A percentile compares a stretch with the other conserved stretches of the same genome.
Evolutionary conservation across 1,140 invertebrate species (phyloP).

Genomic region (Melipona quadrifasciata): DNA sequence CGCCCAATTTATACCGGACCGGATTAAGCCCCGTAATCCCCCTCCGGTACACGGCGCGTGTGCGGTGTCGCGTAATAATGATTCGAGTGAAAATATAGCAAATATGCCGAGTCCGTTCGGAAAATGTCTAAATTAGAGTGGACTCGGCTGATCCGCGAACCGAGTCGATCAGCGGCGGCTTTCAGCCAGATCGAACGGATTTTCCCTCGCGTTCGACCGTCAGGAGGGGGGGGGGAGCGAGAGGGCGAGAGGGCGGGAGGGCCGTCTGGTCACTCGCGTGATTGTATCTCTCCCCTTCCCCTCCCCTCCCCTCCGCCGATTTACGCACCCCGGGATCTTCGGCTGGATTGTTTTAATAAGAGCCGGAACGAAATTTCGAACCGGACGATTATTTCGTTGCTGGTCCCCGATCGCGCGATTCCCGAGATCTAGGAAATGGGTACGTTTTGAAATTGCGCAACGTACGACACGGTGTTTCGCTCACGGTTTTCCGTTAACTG

Average conservation of each 20-base stretch:
- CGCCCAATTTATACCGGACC: conserved; percentile 70
- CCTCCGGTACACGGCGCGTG: conserved; percentile 46
- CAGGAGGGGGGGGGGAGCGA: no score
- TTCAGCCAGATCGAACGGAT: conserved; percentile 50
- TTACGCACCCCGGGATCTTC: conserved; percentile 25
- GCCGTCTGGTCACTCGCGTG: conserved; percentile 39
- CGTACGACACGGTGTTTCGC: no score
- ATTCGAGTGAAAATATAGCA: conserved; percentile 69
- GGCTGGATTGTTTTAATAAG: conserved; percentile 24
- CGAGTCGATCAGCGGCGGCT: conserved; percentile 42
- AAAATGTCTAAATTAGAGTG: conserved; percentile 65
- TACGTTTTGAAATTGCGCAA: background rate
- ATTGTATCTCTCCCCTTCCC: conserved; percentile 3
- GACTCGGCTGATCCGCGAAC: conserved; percentile 47
- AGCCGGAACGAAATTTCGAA: conserved; percentile 1
- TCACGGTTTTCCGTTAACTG: no score
- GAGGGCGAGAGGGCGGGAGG: background rate
- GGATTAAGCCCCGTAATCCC: conserved; percentile 70
- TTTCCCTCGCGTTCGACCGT: background rate
- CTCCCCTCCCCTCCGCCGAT: background rate
- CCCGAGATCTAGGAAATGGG: background rate
- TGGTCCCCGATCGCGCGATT: background rate
- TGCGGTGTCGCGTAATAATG: conserved; percentile 70
- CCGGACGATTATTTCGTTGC: conserved; percentile 5
- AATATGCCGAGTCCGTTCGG: conserved; percentile 49